Base-by-base conservation (phyloP, 2,888 invertebrate species). In the Zygogramma bicolorata region DNA sequence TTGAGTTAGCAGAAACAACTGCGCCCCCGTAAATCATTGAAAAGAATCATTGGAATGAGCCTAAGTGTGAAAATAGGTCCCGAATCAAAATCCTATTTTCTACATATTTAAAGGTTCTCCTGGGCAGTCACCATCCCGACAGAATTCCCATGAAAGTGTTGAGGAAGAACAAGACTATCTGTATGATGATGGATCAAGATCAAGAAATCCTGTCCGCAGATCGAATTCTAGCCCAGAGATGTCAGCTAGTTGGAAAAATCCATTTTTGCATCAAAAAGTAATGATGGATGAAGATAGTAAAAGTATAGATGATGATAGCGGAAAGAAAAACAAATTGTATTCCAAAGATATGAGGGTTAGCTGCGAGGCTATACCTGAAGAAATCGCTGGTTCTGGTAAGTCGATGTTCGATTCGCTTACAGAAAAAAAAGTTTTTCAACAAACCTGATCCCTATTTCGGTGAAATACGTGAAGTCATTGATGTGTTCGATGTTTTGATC, bases 191-290 rank as follows among this genome's bases (percentile, higher is more conserved):
- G 82, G 82, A 4, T 79, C 77, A 5, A 91, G 91, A 81, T 91
- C 92, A 0, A 90, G 95, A 10, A 95, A 95, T 88, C 95, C 95
- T 7, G 96, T 97, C 71, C 91, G 95, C 0, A 90, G 96, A 74
- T 95, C 95, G 53, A 96, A 96, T 89, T 96, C 96, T 65, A 96
- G 96, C 81, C 96, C 96, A 0, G 97, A 97, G 89, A 96, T 97
- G 96, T 95, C 94, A 73, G 93, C 95, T n/a, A 78, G 93, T 83
- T 95, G 95, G 94, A 94, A 95, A 77, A 91, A 91, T 86, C 91
- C 92, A 74, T 92, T 92, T 80, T 84, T 92, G 59, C 88, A 87
- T 77, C 88, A 89, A 82, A 88, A 90, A 82, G 74, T 82, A 65
- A 73, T 74, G 75, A 59, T 79, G n/a, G 85, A 82, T 27, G 83